Percentiles rank a stretch among this genome's conserved stretches.
These are phyloP conservation scores for Elephas maximus DNA, from an alignment of 2,113 vertebrate species.

Conservation along the genomic window DNA sequence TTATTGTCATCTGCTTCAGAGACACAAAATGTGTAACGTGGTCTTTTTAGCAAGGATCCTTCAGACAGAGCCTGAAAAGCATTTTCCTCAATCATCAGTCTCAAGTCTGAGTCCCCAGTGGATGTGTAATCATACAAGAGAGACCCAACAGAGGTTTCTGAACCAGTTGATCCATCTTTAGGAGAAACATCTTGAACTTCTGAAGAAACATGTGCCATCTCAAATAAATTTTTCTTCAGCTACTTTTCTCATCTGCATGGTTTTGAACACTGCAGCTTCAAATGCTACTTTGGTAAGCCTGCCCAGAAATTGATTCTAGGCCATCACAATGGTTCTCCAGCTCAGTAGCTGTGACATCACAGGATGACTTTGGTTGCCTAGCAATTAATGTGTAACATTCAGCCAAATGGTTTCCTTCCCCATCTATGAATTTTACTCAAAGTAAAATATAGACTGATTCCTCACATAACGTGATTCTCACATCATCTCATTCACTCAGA, in stretches of 20 bases:
- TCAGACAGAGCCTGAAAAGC: background rate
- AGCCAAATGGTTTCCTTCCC: background rate
- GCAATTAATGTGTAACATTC: background rate
- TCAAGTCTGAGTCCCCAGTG: background rate
- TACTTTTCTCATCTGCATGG: background rate
- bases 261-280: background rate
- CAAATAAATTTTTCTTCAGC: background rate
- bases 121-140: background rate
- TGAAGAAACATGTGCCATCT: slow-evolving; percentile 21
- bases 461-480: background rate
- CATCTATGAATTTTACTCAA: background rate
- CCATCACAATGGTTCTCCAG: background rate
- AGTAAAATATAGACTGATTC: background rate
- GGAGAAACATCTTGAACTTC: background rate
- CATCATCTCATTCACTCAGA: background rate
- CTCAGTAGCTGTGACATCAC: background rate
- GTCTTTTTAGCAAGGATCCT: background rate
- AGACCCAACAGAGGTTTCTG: background rate
- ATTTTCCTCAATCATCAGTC: background rate
- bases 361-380: background rate
- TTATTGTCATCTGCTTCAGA: slow-evolving; percentile 58
- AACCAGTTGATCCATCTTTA: background rate
- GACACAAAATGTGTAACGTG: background rate
- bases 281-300: background rate
- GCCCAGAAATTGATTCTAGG: background rate